Evolutionary conservation across 1,140 invertebrate species (phyloP).

Genomic region (Trypoxylus dichotomus): DNA sequence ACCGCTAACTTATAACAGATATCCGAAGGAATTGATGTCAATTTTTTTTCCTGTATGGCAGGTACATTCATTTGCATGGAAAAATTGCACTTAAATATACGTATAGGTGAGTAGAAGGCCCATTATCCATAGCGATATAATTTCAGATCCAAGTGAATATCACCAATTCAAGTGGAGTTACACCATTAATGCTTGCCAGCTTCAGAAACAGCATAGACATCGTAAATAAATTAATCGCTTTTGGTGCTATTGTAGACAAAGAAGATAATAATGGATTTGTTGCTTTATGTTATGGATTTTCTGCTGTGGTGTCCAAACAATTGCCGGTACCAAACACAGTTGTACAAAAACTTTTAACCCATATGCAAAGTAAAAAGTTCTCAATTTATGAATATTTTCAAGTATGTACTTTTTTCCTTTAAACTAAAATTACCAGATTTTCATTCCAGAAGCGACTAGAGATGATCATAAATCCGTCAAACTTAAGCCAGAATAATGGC

Average conservation of each 20-base stretch:
- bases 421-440: not conserved
- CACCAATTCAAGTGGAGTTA: conserved; percentile 47
- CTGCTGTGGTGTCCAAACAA: conserved; percentile 38
- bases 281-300: conserved; percentile 50
- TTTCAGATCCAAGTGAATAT: conserved; percentile 46
- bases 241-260: conserved; percentile 43
- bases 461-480: conserved; percentile 15
- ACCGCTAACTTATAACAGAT: too few species aligned
- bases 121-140: not conserved
- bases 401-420: not conserved
- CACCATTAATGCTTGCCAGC: conserved; percentile 49
- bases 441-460: conserved; percentile 1
- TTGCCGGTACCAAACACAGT: conserved; percentile 36
- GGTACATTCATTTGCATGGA: too few species aligned
- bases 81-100: too few species aligned
- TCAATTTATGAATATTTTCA: conserved; percentile 17
- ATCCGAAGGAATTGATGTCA: too few species aligned
- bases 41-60: too few species aligned
- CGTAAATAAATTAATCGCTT: conserved; percentile 40
- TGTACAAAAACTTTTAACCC: conserved; percentile 36
- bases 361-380: conserved; percentile 34
- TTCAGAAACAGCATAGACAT: conserved; percentile 45
- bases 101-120: too few species aligned
- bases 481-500: conserved; percentile 13
- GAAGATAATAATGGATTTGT: conserved; percentile 49